Evolutionary conservation across 1,140 invertebrate species (phyloP).

Genomic region (Pachypeltis micranthus): DNA sequence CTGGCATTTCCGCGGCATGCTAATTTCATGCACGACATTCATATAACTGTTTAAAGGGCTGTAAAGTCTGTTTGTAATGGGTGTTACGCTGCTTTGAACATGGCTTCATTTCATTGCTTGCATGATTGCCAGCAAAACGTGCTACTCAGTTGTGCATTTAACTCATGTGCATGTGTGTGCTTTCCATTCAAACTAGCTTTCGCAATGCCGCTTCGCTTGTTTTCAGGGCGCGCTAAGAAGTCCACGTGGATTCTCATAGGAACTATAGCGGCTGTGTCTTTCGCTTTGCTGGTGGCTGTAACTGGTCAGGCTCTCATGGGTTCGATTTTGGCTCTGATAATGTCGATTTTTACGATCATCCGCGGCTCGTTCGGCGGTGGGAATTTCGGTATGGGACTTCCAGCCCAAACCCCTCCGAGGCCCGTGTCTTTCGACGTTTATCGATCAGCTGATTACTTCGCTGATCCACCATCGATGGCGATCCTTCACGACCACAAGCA

Average conservation of each 20-base stretch:
- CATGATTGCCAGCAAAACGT: too few species aligned
- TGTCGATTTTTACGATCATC: constrained; percentile 61
- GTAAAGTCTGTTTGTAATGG: too few species aligned
- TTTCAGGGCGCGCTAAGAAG: constrained; percentile 25
- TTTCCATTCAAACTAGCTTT: too few species aligned
- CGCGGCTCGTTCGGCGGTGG: constrained; percentile 49
- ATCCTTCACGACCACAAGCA: constrained; percentile 49
- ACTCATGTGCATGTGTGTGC: too few species aligned
- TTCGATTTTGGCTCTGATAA: constrained; percentile 59
- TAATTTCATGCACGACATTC: too few species aligned
- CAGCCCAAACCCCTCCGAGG: constrained; percentile 47
- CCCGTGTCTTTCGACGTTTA: constrained; percentile 55
- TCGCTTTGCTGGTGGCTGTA: constrained; percentile 58
- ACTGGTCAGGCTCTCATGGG: constrained; percentile 75
- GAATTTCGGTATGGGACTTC: constrained; percentile 33
- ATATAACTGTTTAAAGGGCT: too few species aligned
- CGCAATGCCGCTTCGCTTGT: too few species aligned
- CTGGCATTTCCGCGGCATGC: too few species aligned
- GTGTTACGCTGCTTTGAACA: too few species aligned
- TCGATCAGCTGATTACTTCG: constrained; percentile 47
- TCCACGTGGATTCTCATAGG: constrained; percentile 40
- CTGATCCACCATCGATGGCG: constrained; percentile 20
- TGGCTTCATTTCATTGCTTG: too few species aligned
- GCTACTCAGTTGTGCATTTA: too few species aligned
- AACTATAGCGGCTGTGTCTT: constrained; percentile 56